A percentile compares a stretch with the other conserved stretches of the same genome.
phyloP scores from a whole-genome alignment of 1,140 invertebrate species.

The Drosophila nasuta region DNA sequence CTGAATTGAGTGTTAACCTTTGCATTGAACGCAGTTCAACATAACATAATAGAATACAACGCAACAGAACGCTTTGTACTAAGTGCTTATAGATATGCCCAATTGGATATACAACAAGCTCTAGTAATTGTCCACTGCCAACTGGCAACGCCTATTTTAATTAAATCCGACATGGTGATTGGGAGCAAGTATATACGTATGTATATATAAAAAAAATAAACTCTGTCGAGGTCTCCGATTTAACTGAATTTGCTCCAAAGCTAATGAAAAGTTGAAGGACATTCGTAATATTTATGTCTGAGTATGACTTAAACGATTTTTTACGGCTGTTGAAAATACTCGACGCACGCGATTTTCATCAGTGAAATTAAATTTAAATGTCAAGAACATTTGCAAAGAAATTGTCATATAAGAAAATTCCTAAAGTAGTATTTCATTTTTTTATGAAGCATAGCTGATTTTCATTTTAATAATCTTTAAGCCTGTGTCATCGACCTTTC shows the following conservation, averaged over 20 bases:
- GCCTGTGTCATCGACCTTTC: too few relatives aligned
- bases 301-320: too few relatives aligned
- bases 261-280: conserved; percentile 6
- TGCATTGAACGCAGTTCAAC: background rate
- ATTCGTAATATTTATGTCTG: too few relatives aligned
- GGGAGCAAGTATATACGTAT: conserved; percentile 39
- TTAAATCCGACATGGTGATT: conserved; percentile 54
- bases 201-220: background rate
- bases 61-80: background rate
- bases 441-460: too few relatives aligned
- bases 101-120: background rate
- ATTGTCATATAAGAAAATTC: too few relatives aligned
- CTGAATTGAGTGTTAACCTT: background rate
- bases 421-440: too few relatives aligned
- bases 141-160: conserved; percentile 64
- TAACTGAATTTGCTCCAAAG: background rate
- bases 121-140: conserved; percentile 16
- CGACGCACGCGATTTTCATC: too few relatives aligned
- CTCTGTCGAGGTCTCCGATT: conserved; percentile 11
- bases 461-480: too few relatives aligned
- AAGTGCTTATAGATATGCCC: background rate
- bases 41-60: background rate
- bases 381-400: too few relatives aligned
- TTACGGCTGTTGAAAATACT: too few relatives aligned
- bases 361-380: too few relatives aligned